Base-by-base conservation (phyloP, 2,888 invertebrate genomes). In the Nudaria mundana region DNA sequence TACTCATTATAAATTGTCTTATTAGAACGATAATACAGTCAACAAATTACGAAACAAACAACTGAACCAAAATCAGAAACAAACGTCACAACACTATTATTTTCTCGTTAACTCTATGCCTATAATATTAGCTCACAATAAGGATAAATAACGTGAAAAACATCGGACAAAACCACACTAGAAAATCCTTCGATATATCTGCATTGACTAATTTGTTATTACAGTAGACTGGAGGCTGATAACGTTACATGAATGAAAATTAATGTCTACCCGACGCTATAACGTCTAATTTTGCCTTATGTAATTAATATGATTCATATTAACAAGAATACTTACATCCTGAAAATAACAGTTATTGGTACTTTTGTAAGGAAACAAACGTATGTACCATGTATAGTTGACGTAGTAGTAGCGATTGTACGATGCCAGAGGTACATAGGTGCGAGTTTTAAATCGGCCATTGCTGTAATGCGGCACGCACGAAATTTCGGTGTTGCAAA, bases 401-500 rank as follows among this genome's bases (percentile, higher is more conserved):
- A 46, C 47, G 53, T 56, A 46, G 47, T 24, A 18, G 24, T 25
- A 10, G n/a, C 8, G 8, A 5, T n/a, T 14, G 28, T 39, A 40
- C 47, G 55, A 42, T 48, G 45, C 40, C 43, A 34, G 32, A 32
- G 11, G 31, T 45, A 40, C 48, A 53, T 54, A 59, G 50, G 48
- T 63, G 54, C 41, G 48, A 60, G 57, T 51, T 54, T 52, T 68
- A 67, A 65, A 70, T 66, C 67, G 72, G 66, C 69, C 66, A 66
- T 80, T 82, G 84, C 76, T 62, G 77, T 76, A 82, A 81, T 67
- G 59, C 59, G 63, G 69, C 82, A 83, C 83, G 83, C 81, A 85
- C 82, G 84, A 86, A 85, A 83, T 83, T 82, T 81, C 67, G 76
- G 74, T 83, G 85, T 85, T 82, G 85, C 83, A 84, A 85, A 80